Percentiles rank a stretch among this genome's conserved stretches.
Evolutionary conservation across 92 coral and sea anemone genomes (phyloP).

Genomic region (Micromussa lordhowensis): DNA sequence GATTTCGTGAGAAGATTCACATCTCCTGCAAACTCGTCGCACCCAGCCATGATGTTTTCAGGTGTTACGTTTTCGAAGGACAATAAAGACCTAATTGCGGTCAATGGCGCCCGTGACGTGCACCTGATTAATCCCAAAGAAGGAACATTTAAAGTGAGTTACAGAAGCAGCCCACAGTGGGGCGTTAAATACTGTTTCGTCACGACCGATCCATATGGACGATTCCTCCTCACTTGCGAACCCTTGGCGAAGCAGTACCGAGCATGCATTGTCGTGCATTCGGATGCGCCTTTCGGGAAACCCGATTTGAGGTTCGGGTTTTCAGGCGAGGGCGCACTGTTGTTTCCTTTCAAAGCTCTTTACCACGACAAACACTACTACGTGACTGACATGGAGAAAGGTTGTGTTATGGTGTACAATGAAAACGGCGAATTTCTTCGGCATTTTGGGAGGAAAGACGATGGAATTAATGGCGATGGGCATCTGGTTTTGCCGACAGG

Average conservation of each 20-base stretch:
- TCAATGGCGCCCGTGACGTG: constrained; percentile 80
- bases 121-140: constrained; percentile 73
- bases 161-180: constrained; percentile 72
- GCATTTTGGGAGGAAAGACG: constrained; percentile 76
- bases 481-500: constrained; percentile 85
- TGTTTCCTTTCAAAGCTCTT: constrained; percentile 87
- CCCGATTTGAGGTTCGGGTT: constrained; percentile 86
- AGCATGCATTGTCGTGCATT: constrained; percentile 84
- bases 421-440: constrained; percentile 69
- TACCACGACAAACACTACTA: constrained; percentile 74
- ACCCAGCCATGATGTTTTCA: constrained; percentile 81
- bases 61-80: constrained; percentile 82
- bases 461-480: constrained; percentile 49
- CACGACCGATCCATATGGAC: constrained; percentile 67
- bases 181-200: constrained; percentile 87
- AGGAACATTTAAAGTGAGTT: constrained; percentile 83
- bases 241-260: constrained; percentile 78
- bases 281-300: constrained; percentile 84
- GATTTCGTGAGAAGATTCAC: constrained; percentile 67
- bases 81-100: constrained; percentile 71
- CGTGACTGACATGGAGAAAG: constrained; percentile 93
- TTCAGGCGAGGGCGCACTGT: constrained; percentile 68
- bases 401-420: constrained; percentile 82
- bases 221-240: constrained; percentile 84
- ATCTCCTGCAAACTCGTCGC: constrained; percentile 52